Evolutionary conservation across 2,797 vertebrate genomes (phyloP).

Genomic region (Paramormyrops hopkinsi): DNA sequence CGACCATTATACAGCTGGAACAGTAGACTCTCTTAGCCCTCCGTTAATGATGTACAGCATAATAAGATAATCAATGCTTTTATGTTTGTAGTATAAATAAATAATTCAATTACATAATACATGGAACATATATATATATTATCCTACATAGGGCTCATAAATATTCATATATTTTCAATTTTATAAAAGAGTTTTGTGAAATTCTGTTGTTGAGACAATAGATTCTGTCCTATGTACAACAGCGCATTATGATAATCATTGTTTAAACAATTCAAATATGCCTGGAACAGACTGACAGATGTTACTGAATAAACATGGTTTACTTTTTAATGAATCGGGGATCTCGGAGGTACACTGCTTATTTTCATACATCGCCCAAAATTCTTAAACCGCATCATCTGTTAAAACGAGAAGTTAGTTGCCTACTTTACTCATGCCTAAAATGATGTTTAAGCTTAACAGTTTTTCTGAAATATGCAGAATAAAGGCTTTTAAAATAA

Average conservation of each 20-base stretch:
- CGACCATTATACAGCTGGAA: neutral
- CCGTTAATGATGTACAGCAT: neutral
- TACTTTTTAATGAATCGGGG: slow-evolving; percentile 34
- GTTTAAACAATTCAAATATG: slow-evolving; percentile 26
- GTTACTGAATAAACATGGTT: slow-evolving; percentile 42
- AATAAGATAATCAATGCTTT: neutral
- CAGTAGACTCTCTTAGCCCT: neutral
- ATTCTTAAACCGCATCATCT: neutral
- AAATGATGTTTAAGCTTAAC: neutral
- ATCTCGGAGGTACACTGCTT: slow-evolving; percentile 22
- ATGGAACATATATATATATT: neutral
- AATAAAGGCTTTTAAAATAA: neutral
- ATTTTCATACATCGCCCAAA: slow-evolving; percentile 9
- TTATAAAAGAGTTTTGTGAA: neutral
- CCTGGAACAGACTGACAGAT: slow-evolving; percentile 27
- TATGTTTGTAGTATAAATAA: neutral
- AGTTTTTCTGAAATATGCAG: neutral
- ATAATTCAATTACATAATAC: neutral
- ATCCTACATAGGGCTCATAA: neutral
- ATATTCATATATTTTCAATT: neutral
- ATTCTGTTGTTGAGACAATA: neutral
- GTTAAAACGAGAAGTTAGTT: neutral
- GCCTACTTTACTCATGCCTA: neutral
- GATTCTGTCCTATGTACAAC: neutral
- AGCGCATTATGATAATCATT: neutral